A percentile compares a stretch with the other conserved stretches of the same genome.
Evolutionary conservation across 1,140 invertebrate genomes (phyloP).

Genomic region (Papilio xuthus): DNA sequence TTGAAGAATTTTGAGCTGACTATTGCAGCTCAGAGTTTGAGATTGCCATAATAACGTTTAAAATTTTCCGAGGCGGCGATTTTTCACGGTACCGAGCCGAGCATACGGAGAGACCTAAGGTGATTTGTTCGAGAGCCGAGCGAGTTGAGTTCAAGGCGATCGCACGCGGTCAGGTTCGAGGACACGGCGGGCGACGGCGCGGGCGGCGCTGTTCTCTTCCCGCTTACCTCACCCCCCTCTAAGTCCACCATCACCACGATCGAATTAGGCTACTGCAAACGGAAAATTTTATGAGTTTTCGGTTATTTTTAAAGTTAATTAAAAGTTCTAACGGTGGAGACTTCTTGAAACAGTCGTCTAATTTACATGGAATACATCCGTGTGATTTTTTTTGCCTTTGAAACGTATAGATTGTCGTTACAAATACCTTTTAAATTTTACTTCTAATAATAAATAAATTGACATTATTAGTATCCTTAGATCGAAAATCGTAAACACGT

Average conservation of each 20-base stretch:
- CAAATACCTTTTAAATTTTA: too few relatives aligned
- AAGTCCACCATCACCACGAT: neutral
- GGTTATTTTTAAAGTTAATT: neutral
- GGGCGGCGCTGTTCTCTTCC: slow-evolving; percentile 47
- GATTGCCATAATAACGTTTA: slow-evolving; percentile 28
- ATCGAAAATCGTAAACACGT: neutral
- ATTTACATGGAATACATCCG: too few relatives aligned
- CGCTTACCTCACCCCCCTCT: slow-evolving; percentile 62
- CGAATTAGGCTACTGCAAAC: neutral
- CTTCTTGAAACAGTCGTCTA: too few relatives aligned
- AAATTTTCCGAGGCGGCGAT: slow-evolving; percentile 54
- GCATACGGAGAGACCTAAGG: slow-evolving; percentile 53
- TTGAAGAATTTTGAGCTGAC: too few relatives aligned
- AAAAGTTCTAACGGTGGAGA: neutral
- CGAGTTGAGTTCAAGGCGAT: slow-evolving; percentile 76
- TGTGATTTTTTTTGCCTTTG: too few relatives aligned
- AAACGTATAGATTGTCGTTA: too few relatives aligned
- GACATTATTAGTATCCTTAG: neutral
- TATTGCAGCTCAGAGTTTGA: neutral
- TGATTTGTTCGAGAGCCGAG: slow-evolving; percentile 64
- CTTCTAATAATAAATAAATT: neutral
- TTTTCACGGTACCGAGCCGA: slow-evolving; percentile 60
- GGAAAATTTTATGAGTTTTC: neutral
- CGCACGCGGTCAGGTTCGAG: slow-evolving; percentile 79
- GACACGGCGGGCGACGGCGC: slow-evolving; percentile 58